Conservation (phyloP, 2,797 vertebrate genomes). For the Rachycentron canadum region DNA sequence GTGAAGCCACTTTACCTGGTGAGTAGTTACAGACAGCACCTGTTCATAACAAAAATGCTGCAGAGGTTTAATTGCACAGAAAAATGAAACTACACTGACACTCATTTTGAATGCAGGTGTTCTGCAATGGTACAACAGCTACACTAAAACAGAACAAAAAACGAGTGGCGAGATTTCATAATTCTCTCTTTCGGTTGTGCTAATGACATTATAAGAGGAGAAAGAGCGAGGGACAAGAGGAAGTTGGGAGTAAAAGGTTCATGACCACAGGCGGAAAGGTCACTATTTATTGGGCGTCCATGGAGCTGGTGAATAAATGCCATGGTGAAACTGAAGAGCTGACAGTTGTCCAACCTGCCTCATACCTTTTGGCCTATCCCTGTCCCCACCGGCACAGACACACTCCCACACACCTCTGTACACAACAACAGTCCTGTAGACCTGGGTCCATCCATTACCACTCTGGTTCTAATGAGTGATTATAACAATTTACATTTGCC, state of each 20-base stretch:
- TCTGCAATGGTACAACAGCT: background rate
- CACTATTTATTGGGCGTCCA: conserved; percentile 58
- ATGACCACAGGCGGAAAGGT: conserved; percentile 52
- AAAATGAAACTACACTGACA: conserved; percentile 12
- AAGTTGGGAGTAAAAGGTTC: conserved; percentile 33
- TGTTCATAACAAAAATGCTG: conserved; percentile 18
- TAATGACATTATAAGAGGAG: conserved; percentile 5
- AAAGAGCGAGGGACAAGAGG: conserved; percentile 14
- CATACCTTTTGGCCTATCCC: conserved; percentile 35
- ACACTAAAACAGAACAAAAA: background rate
- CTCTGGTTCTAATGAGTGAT: conserved; percentile 36
- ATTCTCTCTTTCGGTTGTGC: background rate
- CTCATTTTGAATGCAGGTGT: conserved; percentile 18
- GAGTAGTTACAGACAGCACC: conserved; percentile 15
- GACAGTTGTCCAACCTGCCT: conserved; percentile 47
- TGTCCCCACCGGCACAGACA: background rate
- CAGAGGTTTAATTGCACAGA: conserved; percentile 34
- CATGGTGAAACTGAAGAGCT: conserved; percentile 55
- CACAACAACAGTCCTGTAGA: conserved; percentile 18
- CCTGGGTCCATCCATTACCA: conserved; percentile 37
- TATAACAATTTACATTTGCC: conserved; percentile 40
- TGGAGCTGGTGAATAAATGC: conserved; percentile 57
- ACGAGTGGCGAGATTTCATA: background rate
- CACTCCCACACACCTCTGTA: conserved; percentile 2
- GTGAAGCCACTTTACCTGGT: background rate